phyloP scores from a whole-genome alignment of 1,140 invertebrate species.

The Leptinotarsa texana region DNA sequence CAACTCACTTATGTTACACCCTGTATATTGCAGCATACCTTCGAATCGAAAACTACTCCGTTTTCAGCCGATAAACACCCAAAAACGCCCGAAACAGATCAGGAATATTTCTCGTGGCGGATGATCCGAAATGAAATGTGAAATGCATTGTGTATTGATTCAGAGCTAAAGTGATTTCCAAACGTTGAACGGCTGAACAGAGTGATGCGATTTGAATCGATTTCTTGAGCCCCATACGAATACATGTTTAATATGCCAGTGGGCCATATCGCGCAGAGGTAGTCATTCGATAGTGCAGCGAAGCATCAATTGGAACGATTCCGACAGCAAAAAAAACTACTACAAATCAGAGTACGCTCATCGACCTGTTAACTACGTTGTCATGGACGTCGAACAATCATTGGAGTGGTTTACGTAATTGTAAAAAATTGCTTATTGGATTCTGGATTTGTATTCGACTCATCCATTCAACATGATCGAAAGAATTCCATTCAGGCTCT shows the following conservation, averaged over 20 bases:
- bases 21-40: no score
- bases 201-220: conserved; percentile 8
- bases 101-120: not conserved
- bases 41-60: no score
- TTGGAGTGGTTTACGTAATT: not conserved
- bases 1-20: no score
- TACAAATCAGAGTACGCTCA: not conserved
- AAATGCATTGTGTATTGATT: conserved; percentile 6
- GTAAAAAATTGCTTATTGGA: not conserved
- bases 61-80: no score
- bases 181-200: not conserved
- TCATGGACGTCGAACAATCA: not conserved
- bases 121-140: conserved; percentile 2
- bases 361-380: conserved; percentile 2
- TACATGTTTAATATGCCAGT: conserved; percentile 8
- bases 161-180: not conserved
- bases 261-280: not conserved
- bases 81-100: no score
- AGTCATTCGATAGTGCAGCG: not conserved
- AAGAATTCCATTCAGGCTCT: not conserved
- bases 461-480: not conserved
- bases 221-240: not conserved
- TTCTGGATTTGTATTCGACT: not conserved
- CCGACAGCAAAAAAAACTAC: not conserved
- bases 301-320: not conserved